These are phyloP conservation scores for Notarius lentiginosus DNA, from an alignment of 2,113 vertebrate species.

Conservation along the genomic window DNA sequence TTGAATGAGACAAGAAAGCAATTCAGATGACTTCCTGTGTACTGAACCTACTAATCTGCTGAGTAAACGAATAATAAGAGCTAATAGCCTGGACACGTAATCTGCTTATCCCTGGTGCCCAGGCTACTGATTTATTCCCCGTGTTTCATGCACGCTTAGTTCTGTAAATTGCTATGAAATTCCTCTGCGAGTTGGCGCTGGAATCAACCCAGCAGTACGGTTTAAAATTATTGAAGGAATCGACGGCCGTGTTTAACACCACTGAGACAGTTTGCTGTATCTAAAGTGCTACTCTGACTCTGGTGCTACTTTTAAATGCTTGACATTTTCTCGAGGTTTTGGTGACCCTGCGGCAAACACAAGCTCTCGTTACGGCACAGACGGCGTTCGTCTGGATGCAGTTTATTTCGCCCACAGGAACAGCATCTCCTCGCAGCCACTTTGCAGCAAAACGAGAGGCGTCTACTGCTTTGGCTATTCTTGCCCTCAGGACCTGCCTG, in stretches of 20 bases:
- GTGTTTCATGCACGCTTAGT: not conserved
- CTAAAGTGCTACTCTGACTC: not conserved
- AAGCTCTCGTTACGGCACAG: not conserved
- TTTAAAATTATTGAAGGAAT: not conserved
- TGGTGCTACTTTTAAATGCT: not conserved
- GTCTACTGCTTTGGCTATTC: not conserved
- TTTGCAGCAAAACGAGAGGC: conserved; percentile 4
- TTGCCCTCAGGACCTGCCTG: not conserved
- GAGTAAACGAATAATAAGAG: not conserved
- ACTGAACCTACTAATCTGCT: not conserved
- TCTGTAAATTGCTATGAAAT: not conserved
- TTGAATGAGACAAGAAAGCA: not conserved
- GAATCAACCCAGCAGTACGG: not conserved
- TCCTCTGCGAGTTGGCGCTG: not conserved
- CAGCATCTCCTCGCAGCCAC: not conserved
- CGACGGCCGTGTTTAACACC: too few relatives aligned
- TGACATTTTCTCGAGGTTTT: not conserved
- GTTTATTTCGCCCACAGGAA: not conserved
- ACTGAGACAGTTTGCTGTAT: not conserved
- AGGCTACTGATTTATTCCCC: not conserved
- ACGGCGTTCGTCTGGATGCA: not conserved
- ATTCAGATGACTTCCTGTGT: not conserved
- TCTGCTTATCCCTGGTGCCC: conserved; percentile 5
- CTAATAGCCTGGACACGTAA: not conserved
- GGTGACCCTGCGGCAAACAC: not conserved